phyloP scores from a whole-genome alignment of 2,888 invertebrate genomes.

The Andrena hattorfiana region DNA sequence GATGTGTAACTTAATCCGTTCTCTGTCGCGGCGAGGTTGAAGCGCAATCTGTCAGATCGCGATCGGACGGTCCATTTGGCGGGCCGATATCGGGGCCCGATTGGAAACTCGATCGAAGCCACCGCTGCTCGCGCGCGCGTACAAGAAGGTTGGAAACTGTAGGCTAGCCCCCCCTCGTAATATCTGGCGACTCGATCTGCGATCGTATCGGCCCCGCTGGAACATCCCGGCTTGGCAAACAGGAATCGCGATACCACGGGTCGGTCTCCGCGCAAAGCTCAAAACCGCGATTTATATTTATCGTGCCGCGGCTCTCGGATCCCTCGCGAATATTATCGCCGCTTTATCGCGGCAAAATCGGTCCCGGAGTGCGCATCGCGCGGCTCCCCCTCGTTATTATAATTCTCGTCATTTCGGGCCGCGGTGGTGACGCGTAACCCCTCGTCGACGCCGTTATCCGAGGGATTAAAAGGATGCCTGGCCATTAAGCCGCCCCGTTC shows the following conservation, averaged over 20 bases:
- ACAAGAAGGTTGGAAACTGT: slow-evolving; percentile 52
- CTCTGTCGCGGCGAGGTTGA: slow-evolving; percentile 45
- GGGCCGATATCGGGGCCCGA: slow-evolving; percentile 54
- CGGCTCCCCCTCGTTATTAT: slow-evolving; percentile 28
- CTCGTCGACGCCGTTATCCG: slow-evolving; percentile 9
- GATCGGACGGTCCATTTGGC: slow-evolving; percentile 53
- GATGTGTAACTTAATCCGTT: slow-evolving; percentile 59
- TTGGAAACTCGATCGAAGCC: slow-evolving; percentile 62
- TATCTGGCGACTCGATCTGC: slow-evolving; percentile 66
- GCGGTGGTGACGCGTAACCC: neutral
- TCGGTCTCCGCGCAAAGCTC: slow-evolving; percentile 49
- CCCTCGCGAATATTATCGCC: slow-evolving; percentile 50
- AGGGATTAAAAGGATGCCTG: slow-evolving; percentile 33
- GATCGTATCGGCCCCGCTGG: slow-evolving; percentile 63
- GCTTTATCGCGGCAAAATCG: slow-evolving; percentile 20
- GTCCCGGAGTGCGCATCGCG: neutral
- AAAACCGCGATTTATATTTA: slow-evolving; percentile 63
- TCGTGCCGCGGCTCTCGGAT: slow-evolving; percentile 37
- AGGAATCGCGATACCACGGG: slow-evolving; percentile 62
- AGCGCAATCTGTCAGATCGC: slow-evolving; percentile 60
- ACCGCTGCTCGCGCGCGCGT: slow-evolving; percentile 15
- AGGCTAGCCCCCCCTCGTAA: slow-evolving; percentile 40
- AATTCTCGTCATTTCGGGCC: slow-evolving; percentile 31
- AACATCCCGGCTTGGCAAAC: slow-evolving; percentile 68
- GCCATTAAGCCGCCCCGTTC: slow-evolving; percentile 21